Base-by-base conservation (phyloP, 2,797 vertebrate genomes). In the Gymnopithys bicolor region DNA sequence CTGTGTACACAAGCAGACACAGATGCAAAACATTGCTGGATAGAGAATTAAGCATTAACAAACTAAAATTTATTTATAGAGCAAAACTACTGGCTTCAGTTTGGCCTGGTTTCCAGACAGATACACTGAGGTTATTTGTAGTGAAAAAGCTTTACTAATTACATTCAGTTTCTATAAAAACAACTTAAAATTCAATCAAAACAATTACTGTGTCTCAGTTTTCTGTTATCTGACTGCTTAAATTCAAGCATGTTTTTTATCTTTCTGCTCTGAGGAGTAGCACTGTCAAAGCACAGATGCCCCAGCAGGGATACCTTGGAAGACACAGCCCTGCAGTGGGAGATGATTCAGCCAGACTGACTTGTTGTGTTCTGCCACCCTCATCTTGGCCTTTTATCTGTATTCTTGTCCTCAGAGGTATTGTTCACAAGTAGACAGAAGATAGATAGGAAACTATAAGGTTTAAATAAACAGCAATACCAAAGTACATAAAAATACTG, bases 291-390 rank as follows among this genome's bases (percentile, higher is more conserved):
- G n/a, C 11, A 16, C 22, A 45, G 58, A 49, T n/a, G 13, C 19
- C 10, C 30, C 33, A 24, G 48, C 3, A 2, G 32, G 51, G 32
- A 52, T 33, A 33, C 25, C 33, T n/a, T 58, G 49, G 35, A 76
- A 83, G 53, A 60, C 62, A 45, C 1, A 10, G 67, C 2, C 2
- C 27, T 80, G 18, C 35, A 62, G 66, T 5, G 0, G 0, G 28
- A 81, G 21, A 9, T 27, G 63, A 67, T 69, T 86, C 69, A 82
- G 25, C 25, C 66, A 59, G 35, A 13, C 17, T 22, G 10, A 37
- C 19, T 25, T 45, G 5, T 12, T 49, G 15, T 41, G 22, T 59
- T 68, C 28, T 84, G 48, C 23, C 41, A 70, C 16, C 18, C 19
- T 70, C 51, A 46, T 28, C 66, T 27, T 52, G 51, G 21, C 28